Conservation (phyloP, 2,888 invertebrate genomes). For the Xanthia icteritia region DNA sequence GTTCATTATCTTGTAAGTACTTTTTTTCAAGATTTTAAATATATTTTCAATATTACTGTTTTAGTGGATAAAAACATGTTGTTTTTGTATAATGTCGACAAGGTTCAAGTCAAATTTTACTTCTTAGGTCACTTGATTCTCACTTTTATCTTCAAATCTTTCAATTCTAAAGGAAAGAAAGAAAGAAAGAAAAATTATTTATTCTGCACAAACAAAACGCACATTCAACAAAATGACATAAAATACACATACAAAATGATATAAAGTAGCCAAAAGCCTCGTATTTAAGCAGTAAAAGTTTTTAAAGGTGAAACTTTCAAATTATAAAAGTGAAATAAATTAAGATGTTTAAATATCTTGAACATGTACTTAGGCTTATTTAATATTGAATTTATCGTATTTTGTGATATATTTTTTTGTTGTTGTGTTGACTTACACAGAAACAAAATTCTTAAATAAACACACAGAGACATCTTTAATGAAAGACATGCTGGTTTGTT, state of each 20-base stretch:
- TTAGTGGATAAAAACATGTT: neutral
- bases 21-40: neutral
- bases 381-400: constrained; percentile 4
- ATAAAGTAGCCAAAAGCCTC: too few species aligned
- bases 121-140: neutral
- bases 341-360: neutral
- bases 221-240: too few species aligned
- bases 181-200: too few species aligned
- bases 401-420: neutral
- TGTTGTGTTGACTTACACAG: neutral
- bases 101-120: neutral
- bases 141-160: constrained; percentile 6
- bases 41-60: neutral
- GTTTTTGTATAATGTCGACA: constrained; percentile 1
- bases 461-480: neutral
- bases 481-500: neutral
- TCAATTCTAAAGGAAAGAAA: too few species aligned
- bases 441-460: neutral
- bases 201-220: too few species aligned
- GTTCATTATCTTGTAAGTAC: neutral
- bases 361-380: neutral
- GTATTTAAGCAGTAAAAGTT: too few species aligned
- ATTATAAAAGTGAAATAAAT: constrained; percentile 21
- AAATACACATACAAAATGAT: too few species aligned
- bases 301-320: neutral